These are phyloP conservation scores for Gouania willdenowi DNA, from an alignment of 2,797 vertebrate species.

Conservation along the genomic window DNA sequence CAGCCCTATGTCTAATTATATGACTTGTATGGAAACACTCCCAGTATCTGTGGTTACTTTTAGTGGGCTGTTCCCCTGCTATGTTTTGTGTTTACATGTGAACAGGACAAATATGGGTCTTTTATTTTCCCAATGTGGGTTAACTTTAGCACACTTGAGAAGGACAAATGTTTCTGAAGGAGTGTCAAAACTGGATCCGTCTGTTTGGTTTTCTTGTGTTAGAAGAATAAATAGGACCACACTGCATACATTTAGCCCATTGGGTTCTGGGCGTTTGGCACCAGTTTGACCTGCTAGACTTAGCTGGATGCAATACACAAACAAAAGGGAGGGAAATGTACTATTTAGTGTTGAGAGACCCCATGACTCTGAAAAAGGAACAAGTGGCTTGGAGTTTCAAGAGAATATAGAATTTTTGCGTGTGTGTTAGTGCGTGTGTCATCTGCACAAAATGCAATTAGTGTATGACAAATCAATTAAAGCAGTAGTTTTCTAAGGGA, in stretches of 20 bases:
- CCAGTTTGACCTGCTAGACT: background rate
- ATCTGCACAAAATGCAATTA: no score
- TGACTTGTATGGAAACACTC: conserved; percentile 59
- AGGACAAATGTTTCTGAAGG: conserved; percentile 35
- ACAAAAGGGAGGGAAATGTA: conserved; percentile 13
- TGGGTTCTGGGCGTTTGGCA: conserved; percentile 2
- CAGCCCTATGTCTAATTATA: conserved; percentile 59
- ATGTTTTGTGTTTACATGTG: conserved; percentile 40
- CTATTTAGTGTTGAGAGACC: conserved; percentile 1
- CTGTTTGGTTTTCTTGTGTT: conserved; percentile 35
- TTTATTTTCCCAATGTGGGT: conserved; percentile 32
- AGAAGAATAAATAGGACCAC: conserved; percentile 19
- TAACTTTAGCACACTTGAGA: conserved; percentile 57
- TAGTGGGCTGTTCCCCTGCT: conserved; percentile 46
- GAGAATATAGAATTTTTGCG: no score
- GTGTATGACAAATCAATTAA: no score
- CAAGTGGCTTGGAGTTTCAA: no score
- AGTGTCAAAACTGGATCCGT: conserved; percentile 27
- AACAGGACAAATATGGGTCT: conserved; percentile 41
- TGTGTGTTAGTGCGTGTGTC: no score
- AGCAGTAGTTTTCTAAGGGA: no score
- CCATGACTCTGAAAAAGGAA: no score
- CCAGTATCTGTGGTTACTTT: conserved; percentile 54
- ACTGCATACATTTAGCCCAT: conserved; percentile 1
- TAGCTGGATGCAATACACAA: background rate